Conservation (phyloP, 2,113 vertebrate species). For the Pollimyrus isidori region DNA sequence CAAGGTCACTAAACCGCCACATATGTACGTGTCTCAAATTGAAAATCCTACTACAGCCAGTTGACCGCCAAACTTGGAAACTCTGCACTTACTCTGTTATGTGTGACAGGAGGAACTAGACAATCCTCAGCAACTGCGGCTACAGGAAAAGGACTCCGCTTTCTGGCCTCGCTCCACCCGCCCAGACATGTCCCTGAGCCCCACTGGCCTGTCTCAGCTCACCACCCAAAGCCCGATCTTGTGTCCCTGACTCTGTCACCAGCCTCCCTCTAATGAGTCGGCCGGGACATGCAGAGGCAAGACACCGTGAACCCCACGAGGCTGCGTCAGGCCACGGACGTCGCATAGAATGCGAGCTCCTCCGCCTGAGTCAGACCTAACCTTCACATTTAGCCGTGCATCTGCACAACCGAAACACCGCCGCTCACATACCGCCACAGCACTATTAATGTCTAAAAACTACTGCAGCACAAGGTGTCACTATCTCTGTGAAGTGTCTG, state of each 20-base stretch:
- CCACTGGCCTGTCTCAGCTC: neutral
- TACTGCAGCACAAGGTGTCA: neutral
- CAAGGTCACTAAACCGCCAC: neutral
- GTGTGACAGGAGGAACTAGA: neutral
- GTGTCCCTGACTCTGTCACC: neutral
- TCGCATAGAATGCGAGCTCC: neutral
- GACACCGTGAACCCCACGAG: neutral
- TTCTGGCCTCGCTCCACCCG: neutral
- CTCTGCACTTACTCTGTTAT: neutral
- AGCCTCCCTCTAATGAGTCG: neutral
- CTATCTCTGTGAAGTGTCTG: neutral
- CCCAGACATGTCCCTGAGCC: neutral
- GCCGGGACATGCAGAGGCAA: neutral
- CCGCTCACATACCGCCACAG: neutral
- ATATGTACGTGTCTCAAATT: neutral
- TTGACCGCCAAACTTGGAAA: neutral
- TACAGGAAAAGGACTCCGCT: neutral
- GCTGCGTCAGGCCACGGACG: neutral
- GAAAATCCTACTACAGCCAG: neutral
- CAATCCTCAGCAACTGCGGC: constrained; percentile 1
- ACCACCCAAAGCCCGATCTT: neutral
- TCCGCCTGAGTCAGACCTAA: neutral
- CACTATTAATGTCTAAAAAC: neutral
- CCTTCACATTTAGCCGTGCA: neutral
- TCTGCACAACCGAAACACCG: neutral